Evolutionary conservation across 2,797 vertebrate species (phyloP), one percentile per base, ranked within the genome.

Genomic region (Kryptolebias ocellatus): DNA sequence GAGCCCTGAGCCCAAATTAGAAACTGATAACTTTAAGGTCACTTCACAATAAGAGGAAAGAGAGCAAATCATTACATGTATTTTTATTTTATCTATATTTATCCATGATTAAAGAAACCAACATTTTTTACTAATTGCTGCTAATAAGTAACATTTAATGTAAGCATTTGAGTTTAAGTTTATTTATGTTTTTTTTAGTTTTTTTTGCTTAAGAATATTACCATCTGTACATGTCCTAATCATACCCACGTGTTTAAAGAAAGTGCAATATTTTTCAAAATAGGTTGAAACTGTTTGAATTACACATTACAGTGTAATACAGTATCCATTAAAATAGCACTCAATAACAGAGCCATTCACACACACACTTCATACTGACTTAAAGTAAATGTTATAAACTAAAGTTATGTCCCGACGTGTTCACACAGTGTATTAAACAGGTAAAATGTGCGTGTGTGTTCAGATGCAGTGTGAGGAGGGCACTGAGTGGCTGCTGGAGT

Each of bases 381-480:
- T 47, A n/a, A 18, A 31, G 31, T 56, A 15, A 20, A 34, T 5
- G 27, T 12, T 34, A 12, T 60, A 31, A 16, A 16, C 2, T 1
- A 4, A 24, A 34, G 2, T 17, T 16, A 4, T 1, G 10, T 53
- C 39, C 37, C 27, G 8, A 18, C 24, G 17, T 54, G 37, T 52
- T 0, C 0, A 39, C 39, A 1, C 2, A 34, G 9, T 27, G 28
- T 50, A 14, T 8, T 64, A n/a, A 66, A 0, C 10, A 17, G 29
- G 37, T 74, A 15, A 37, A 34, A 29, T 50, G 52, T 70, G 59
- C 70, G 65, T 87, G 81, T 89, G 95, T 91, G 97, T 97, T 96
- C 95, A 96, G 93, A 97, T 98, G 96, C 96, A 97, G 93, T 91
- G 95, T 0, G 97, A 98, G 70, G 97, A 98, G 82, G 97, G 98